Evolutionary conservation across 2,797 vertebrate species (phyloP), one percentile per base, ranked within the genome.

Genomic region (Clarias laeviceps): DNA sequence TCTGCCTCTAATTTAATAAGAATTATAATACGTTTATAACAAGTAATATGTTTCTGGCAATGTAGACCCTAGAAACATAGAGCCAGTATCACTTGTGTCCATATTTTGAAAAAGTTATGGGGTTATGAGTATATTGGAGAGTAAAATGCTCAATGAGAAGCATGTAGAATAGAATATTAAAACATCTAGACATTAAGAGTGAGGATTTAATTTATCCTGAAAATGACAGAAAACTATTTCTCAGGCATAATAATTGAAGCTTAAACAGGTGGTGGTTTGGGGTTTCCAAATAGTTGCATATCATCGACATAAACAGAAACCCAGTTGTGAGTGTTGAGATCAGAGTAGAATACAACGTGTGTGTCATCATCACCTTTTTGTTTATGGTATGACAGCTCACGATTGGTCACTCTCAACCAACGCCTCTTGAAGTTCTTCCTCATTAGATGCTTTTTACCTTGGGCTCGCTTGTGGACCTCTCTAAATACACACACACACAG

Each of bases 381-480:
- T 88, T 98, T 99, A 92, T 98, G 97, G 91, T 99, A 99, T 64
- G 97, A 96, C 61, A 99, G 95, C 89, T 99, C 97, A 91, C 96
- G 95, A 91, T 95, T 98, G 88, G 98, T 99, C 90, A 99, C 92
- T 88, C 96, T 96, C 89, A 99, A 97, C 98, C 98, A 99, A 34
- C 97, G 92, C 88, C 98, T 99, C 88, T 99, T 98, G 91, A 99
- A 99, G 91, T 96, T 97, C 92, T 94, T 98, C 94, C 98, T 99
- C 85, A 95, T 96, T 24, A 99, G 95, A 65, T 95, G 95, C 90
- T 96, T 99, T 89, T 94, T 97, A 82, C 97, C 97, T 91, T 99
- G 97, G 90, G 96, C 95, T 88, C 98, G 96, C 94, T 99, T 99
- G 90, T 98, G 96, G 89, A 99, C 97, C 90, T 99, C 97, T 85